phyloP scores from a whole-genome alignment of 2,888 invertebrate species.

The Protodeltote pygarga region DNA sequence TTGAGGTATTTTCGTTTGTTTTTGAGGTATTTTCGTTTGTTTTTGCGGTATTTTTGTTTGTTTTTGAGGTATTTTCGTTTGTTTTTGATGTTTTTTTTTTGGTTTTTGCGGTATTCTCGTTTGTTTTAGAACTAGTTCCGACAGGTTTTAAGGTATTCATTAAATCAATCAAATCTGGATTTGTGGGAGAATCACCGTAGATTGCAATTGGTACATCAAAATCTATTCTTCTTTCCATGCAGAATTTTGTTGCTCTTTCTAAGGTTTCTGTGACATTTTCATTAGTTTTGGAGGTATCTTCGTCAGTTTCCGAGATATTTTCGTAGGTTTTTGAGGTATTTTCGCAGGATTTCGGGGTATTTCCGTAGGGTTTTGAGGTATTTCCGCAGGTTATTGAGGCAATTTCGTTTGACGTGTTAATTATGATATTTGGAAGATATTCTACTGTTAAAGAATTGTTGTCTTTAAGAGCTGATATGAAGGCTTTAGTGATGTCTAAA shows the following conservation, averaged over 20 bases:
- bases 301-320: too few species aligned
- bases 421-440: constrained; percentile 55
- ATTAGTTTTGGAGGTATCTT: constrained; percentile 46
- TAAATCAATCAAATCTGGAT: too few species aligned
- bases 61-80: too few species aligned
- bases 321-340: constrained; percentile 48
- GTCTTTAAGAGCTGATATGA: constrained; percentile 56
- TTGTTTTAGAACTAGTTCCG: too few species aligned
- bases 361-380: constrained; percentile 51
- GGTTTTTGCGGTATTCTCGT: too few species aligned
- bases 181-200: too few species aligned
- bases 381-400: constrained; percentile 48
- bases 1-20: too few species aligned
- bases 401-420: constrained; percentile 44
- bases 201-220: too few species aligned
- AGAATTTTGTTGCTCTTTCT: constrained; percentile 52
- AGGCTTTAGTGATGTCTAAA: constrained; percentile 56
- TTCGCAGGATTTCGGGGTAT: constrained; percentile 57
- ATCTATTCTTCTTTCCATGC: constrained; percentile 61
- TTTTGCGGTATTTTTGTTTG: too few species aligned
- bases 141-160: too few species aligned
- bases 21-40: too few species aligned
- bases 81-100: too few species aligned
- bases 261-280: constrained; percentile 52
- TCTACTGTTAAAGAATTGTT: constrained; percentile 56